These are phyloP conservation scores for Cephalopholis sonnerati DNA, from an alignment of 2,113 vertebrate genomes.

Conservation along the genomic window DNA sequence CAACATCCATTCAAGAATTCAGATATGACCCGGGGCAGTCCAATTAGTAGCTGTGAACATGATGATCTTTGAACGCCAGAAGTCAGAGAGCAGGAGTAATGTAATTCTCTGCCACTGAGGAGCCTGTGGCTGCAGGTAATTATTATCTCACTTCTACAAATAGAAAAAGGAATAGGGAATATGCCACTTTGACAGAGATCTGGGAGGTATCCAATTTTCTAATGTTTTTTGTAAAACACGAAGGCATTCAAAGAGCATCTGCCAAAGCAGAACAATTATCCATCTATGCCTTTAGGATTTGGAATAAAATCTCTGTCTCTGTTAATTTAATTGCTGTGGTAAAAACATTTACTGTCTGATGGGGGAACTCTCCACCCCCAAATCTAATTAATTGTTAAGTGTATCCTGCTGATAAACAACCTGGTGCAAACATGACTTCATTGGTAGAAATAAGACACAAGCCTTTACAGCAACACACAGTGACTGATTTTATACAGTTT, in stretches of 20 bases:
- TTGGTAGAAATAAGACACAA: background rate
- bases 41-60: conserved; percentile 16
- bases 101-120: background rate
- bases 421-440: background rate
- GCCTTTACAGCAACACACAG: background rate
- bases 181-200: background rate
- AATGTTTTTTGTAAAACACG: background rate
- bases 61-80: conserved; percentile 9
- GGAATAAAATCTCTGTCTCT: conserved; percentile 20
- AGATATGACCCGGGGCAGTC: background rate
- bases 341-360: conserved; percentile 16
- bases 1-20: background rate
- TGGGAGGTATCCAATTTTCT: background rate
- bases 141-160: background rate
- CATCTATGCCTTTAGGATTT: conserved; percentile 5
- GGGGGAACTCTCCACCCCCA: background rate
- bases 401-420: conserved; percentile 2
- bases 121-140: background rate
- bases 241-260: background rate
- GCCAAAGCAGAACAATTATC: background rate
- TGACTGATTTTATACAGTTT: background rate
- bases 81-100: conserved; percentile 3
- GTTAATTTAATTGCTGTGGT: conserved; percentile 7
- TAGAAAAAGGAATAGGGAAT: background rate
- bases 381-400: conserved; percentile 26